Percentiles rank a stretch among this genome's conserved stretches.
Evolutionary conservation across 2,113 vertebrate genomes (phyloP).

Genomic region (Chunga burmeisteri): DNA sequence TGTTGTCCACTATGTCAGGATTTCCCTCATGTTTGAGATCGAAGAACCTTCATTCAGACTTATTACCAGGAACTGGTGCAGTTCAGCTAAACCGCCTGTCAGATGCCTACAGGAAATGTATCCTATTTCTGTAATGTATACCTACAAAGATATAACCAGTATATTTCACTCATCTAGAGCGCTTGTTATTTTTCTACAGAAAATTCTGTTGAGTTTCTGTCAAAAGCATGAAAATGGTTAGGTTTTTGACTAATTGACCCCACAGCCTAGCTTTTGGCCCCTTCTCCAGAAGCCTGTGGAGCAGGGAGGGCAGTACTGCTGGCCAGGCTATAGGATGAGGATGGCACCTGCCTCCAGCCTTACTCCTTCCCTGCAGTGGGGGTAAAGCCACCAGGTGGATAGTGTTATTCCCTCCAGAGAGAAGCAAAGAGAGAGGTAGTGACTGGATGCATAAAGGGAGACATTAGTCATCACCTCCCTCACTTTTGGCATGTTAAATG

Average conservation of each 20-base stretch:
- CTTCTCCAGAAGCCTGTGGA: background rate
- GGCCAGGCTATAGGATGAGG: accelerated
- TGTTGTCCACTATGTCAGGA: background rate
- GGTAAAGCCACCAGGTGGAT: background rate
- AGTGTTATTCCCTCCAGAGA: background rate
- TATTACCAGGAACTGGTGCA: background rate
- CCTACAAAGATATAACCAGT: background rate
- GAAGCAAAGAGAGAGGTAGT: background rate
- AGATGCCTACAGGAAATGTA: background rate
- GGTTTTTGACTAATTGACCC: background rate
- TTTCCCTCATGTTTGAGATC: background rate
- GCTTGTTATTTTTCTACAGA: background rate
- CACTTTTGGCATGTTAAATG: background rate
- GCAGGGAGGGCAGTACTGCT: background rate
- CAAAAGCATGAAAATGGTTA: background rate
- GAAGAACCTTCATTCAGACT: background rate
- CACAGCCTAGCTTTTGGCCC: background rate
- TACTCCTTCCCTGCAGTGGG: background rate
- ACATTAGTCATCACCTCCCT: background rate
- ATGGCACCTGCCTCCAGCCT: background rate
- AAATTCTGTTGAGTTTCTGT: background rate
- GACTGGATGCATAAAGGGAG: background rate
- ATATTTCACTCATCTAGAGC: background rate
- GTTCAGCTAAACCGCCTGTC: background rate
- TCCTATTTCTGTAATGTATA: background rate